Conservation (phyloP, 2,113 vertebrate species). For the Zingel zingel region DNA sequence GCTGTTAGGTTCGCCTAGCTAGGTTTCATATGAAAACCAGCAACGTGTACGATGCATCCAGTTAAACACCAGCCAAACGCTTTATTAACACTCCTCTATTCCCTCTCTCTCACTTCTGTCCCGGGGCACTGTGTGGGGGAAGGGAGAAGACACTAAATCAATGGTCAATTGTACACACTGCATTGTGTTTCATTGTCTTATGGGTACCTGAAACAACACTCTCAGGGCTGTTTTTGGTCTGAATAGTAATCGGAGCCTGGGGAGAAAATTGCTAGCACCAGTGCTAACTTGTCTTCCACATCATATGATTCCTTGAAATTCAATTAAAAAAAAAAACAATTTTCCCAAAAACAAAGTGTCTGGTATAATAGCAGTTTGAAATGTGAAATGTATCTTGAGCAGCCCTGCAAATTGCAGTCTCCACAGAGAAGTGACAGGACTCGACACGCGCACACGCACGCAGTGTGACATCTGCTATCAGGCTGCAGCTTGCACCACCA, state of each 20-base stretch:
- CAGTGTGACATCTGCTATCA: constrained; percentile 17
- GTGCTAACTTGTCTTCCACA: not conserved
- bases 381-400: not conserved
- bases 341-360: not conserved
- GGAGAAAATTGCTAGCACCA: not conserved
- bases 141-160: too few relatives aligned
- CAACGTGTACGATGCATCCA: too few relatives aligned
- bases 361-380: not conserved
- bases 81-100: too few relatives aligned
- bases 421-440: not conserved
- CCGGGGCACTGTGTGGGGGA: too few relatives aligned
- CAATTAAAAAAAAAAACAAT: not conserved
- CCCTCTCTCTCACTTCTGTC: too few relatives aligned
- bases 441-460: not conserved
- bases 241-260: not conserved
- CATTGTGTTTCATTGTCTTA: too few relatives aligned
- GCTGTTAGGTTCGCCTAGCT: too few relatives aligned
- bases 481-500: constrained; percentile 8
- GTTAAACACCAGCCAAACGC: too few relatives aligned
- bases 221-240: not conserved
- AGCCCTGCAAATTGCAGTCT: constrained; percentile 1
- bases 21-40: too few relatives aligned
- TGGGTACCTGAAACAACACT: not conserved
- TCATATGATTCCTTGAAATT: not conserved
- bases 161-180: too few relatives aligned